Evolutionary conservation across 2,888 invertebrate genomes (phyloP), one percentile per base, ranked within the genome.

Genomic region (Podotricha telesiphe): DNA sequence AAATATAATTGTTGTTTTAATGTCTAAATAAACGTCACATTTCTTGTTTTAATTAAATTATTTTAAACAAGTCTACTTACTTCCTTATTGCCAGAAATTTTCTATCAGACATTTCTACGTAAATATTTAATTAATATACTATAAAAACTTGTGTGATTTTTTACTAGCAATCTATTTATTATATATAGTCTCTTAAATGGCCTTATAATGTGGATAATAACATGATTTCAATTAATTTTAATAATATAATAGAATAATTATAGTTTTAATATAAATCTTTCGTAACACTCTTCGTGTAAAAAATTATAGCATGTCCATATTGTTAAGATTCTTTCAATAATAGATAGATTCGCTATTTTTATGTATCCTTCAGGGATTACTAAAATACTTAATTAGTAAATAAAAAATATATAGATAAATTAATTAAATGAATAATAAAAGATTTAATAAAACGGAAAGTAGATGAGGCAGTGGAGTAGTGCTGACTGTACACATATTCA

Each of bases 161-260:
- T 34, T 11, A 4, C 11, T 17, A 55, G 4, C n/a, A 53, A 53
- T 53, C 28, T 53, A 34, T 47, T 47, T 47, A 47, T 34, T 55
- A 17, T 55, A 34, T 55, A 10, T 34, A 34, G 10, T n/a, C n/a
- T 28, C 22, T n/a, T 17, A 34, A 55, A 34, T 55, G 34, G 17
- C 34, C 55, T 55, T 51, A 28, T 51, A 51, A 42, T 42, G 13
- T 42, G 13, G 42, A 42, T 42, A 42, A 51, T 51, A 28, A 28
- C 15, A 50, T 13, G 28, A n/a, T 28, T 7, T 28, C n/a, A 51
- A 51, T 28, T 51, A 22, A 51, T 51, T 51, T 51, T 51, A 28
- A 22, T 51, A 37, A 34, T 34, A 55, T 55, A 55, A 37, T 28
- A 17, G 17, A 11, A 55, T 34, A 55, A 17, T 55, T 55, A 55